These are phyloP conservation scores for Pogona vitticeps DNA, from an alignment of 2,113 vertebrate species.

Conservation along the genomic window DNA sequence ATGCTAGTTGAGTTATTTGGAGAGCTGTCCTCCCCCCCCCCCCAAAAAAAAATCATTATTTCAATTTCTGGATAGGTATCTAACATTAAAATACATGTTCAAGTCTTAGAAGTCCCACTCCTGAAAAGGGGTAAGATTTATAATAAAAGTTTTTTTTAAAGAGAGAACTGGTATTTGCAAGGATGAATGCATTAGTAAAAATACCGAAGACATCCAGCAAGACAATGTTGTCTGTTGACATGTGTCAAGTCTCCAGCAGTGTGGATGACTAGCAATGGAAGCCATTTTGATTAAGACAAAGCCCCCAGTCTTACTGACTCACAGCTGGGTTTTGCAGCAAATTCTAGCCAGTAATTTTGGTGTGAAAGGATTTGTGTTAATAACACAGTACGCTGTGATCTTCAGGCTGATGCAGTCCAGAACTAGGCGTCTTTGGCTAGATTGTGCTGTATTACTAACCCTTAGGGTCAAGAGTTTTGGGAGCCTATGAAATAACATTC, in stretches of 20 bases:
- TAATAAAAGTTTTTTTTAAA: no score
- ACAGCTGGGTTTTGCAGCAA: not conserved
- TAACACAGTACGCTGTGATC: not conserved
- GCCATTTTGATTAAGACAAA: not conserved
- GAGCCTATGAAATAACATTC: not conserved
- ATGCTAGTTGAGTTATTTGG: not conserved
- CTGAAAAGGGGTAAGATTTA: not conserved
- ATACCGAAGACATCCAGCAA: not conserved
- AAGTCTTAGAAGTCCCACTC: not conserved
- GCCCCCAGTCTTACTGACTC: not conserved
- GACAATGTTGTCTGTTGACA: not conserved
- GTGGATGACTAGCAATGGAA: not conserved
- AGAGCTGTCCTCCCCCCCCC: no score
- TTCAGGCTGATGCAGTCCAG: not conserved
- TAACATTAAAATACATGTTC: not conserved
- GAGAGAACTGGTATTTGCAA: not conserved
- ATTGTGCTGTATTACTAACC: not conserved
- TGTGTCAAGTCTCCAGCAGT: not conserved
- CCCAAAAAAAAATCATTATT: no score
- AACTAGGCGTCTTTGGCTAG: conserved; percentile 5
- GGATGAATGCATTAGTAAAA: not conserved
- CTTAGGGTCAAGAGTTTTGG: not conserved
- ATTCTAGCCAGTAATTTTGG: not conserved
- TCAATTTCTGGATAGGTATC: not conserved
- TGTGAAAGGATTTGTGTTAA: not conserved